Evolutionary conservation across 2,888 invertebrate genomes (phyloP).

Genomic region (Perizoma affinitatum): DNA sequence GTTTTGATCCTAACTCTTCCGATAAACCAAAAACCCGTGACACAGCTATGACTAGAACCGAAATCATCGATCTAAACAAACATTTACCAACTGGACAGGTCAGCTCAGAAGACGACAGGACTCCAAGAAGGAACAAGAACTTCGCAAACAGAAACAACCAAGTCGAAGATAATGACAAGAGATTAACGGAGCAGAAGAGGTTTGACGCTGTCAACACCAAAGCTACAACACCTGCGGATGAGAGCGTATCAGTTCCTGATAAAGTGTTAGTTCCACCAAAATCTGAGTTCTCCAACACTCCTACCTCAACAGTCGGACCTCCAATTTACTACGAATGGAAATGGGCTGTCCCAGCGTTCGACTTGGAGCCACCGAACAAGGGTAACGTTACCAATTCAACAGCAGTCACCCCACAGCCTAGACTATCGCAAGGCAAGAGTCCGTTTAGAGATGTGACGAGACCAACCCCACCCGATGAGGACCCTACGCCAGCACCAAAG

Average conservation of each 20-base stretch:
- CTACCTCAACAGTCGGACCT: constrained; percentile 84
- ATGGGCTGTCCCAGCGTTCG: constrained; percentile 86
- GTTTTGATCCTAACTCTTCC: constrained; percentile 74
- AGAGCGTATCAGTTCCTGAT: constrained; percentile 51
- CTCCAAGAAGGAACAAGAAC: constrained; percentile 63
- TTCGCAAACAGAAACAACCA: constrained; percentile 59
- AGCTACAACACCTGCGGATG: constrained; percentile 41
- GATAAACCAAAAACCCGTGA: constrained; percentile 58
- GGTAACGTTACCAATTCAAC: constrained; percentile 62
- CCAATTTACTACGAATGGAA: constrained; percentile 87
- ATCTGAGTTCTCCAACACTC: constrained; percentile 62
- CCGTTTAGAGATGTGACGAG: constrained; percentile 66
- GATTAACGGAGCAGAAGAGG: constrained; percentile 49
- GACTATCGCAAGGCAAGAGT: constrained; percentile 53
- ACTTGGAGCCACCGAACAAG: constrained; percentile 80
- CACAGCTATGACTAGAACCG: constrained; percentile 65
- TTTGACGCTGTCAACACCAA: constrained; percentile 66
- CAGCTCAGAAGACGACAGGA: constrained; percentile 70
- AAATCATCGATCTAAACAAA: constrained; percentile 68
- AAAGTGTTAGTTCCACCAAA: constrained; percentile 82
- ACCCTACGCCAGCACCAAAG: constrained; percentile 51
- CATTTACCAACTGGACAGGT: constrained; percentile 69
- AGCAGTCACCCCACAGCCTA: constrained; percentile 45
- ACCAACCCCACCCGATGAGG: constrained; percentile 57
- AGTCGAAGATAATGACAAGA: constrained; percentile 59